These are phyloP conservation scores for Axinella damicornis DNA, from an alignment of 37 sponge, comb jelly and placozoan species.

Conservation along the genomic window DNA sequence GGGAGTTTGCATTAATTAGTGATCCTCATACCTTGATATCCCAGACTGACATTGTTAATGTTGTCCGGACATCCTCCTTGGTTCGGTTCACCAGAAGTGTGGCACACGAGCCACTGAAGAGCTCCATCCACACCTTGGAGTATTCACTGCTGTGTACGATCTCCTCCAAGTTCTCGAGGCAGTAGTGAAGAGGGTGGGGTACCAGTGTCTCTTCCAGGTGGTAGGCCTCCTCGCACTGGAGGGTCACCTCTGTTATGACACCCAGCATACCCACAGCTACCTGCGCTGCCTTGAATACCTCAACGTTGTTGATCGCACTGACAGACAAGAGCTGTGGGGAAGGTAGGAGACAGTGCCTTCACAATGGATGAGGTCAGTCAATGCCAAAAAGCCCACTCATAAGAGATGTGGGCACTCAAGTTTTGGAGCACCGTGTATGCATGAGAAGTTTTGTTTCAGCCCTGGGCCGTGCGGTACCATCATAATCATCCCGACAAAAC, in stretches of 20 bases:
- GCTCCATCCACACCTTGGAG: slow-evolving; percentile 80
- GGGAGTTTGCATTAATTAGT: no score
- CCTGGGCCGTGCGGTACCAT: no score
- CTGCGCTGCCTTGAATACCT: slow-evolving; percentile 41
- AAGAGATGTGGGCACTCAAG: no score
- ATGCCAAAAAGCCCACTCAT: no score
- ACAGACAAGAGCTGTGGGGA: slow-evolving; percentile 1
- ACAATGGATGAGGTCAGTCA: no score
- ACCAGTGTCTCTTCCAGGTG: slow-evolving; percentile 45
- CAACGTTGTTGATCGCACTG: not conserved
- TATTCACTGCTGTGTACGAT: slow-evolving; percentile 44
- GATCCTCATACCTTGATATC: not conserved
- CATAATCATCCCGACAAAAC: no score
- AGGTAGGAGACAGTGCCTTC: no score
- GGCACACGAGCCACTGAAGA: slow-evolving; percentile 53
- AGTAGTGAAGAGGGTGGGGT: slow-evolving; percentile 27
- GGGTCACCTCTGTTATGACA: slow-evolving; percentile 76
- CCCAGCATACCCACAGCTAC: slow-evolving; percentile 80
- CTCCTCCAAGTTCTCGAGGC: slow-evolving; percentile 35
- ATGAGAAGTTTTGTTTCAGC: no score
- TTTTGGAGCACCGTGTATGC: no score
- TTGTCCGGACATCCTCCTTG: slow-evolving; percentile 34
- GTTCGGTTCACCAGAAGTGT: slow-evolving; percentile 52
- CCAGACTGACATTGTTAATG: not conserved
- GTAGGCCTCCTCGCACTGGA: slow-evolving; percentile 62